Conservation (phyloP, 2,888 invertebrate species). For the Torymus aiolomorphi region DNA sequence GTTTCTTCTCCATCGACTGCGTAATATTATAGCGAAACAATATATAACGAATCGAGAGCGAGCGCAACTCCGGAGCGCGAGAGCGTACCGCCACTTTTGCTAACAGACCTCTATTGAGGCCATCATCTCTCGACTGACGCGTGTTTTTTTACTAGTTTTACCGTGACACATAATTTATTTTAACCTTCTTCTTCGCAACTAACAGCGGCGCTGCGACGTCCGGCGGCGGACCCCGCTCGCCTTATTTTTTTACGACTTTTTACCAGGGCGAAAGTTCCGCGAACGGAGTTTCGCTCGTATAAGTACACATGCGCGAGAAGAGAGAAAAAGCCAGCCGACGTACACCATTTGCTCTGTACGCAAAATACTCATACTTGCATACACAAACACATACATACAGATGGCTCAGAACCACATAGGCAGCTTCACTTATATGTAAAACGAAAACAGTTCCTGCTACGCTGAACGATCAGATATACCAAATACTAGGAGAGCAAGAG, state of each 20-base stretch:
- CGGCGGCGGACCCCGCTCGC: neutral
- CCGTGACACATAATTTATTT: slow-evolving; percentile 11
- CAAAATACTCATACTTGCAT: neutral
- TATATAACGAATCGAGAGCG: neutral
- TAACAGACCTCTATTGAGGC: slow-evolving; percentile 42
- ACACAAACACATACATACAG: neutral
- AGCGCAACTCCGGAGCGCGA: neutral
- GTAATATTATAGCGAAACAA: slow-evolving; percentile 4
- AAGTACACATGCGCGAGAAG: neutral
- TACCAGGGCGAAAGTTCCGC: slow-evolving; percentile 5
- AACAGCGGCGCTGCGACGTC: too few species aligned
- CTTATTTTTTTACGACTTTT: slow-evolving; percentile 49
- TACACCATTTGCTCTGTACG: neutral
- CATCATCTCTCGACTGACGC: slow-evolving; percentile 22
- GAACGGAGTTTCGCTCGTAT: slow-evolving; percentile 16
- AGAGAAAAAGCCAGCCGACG: too few species aligned
- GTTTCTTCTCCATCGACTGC: slow-evolving; percentile 51
- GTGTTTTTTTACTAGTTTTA: slow-evolving; percentile 31
- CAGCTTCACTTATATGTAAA: slow-evolving; percentile 27
- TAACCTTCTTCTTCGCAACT: neutral
- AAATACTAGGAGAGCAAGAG: slow-evolving; percentile 47
- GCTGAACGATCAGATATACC: slow-evolving; percentile 43
- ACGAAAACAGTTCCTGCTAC: slow-evolving; percentile 52
- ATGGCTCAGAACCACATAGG: neutral
- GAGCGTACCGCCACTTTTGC: neutral